Base-by-base conservation (phyloP, 1,140 invertebrate species). In the Drosophila varians region DNA sequence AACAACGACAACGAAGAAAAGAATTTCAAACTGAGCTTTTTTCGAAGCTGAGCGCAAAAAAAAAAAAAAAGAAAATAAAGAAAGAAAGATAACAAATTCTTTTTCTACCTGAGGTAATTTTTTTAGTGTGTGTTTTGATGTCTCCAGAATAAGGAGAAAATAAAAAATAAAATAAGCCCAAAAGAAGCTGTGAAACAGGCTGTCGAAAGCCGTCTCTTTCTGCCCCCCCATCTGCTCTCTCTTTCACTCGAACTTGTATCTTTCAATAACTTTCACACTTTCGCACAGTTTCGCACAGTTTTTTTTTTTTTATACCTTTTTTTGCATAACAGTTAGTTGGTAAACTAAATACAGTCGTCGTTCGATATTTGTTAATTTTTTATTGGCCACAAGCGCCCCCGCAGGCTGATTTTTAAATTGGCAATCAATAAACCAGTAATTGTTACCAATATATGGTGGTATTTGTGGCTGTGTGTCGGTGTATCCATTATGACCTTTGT, bases 181-280 rank as follows among this genome's bases (percentile, higher is more conserved):
- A 12, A 26, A 61, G 55, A 64, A 61, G 55, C 60, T 64, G 60
- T 26, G 28, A 47, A 42, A 42, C 38, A 18, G 40, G 38, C 53
- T n/a, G 21, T 4, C 19, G n/a, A n/a, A 12, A 25, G 11, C 28
- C 6, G 19, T 46, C 54, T 26, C 48, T 23, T 26, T 45, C 31
- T 12, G 7, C n/a, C 19, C 36, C 4, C 16, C 14, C 34, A 28
- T 16, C 18, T 38, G 1, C 64, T 51, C 12, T 58, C 25, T 62
- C 8, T 12, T 31, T 48, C 46, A 3, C 23, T 8, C 26, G 4
- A 36, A n/a, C 34, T 28, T 28, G 34, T 38, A 43, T 38, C 49
- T 62, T 48, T n/a, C 12, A 49, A 48, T 61, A 74, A 74, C 70
- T 74, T 74, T 74, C 70, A 74, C 71, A 74, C 71, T 74, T 74